Conservation (phyloP, 2,113 vertebrate genomes). For the Sturnira hondurensis region DNA sequence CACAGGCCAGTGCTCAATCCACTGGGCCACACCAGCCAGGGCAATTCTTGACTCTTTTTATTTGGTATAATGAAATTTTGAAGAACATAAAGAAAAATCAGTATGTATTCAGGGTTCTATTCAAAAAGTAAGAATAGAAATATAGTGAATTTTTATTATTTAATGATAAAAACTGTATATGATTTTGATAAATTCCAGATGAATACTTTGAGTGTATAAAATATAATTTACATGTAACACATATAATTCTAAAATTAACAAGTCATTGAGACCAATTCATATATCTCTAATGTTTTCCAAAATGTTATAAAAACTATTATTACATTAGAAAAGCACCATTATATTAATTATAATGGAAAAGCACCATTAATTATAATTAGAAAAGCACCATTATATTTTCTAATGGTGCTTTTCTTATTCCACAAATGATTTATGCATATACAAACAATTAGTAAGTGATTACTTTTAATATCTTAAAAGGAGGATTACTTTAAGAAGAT, state of each 20-base stretch:
- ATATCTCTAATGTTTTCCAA: background rate
- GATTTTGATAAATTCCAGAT: background rate
- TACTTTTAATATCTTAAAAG: background rate
- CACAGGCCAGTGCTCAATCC: too few species aligned
- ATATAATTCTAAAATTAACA: background rate
- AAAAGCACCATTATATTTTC: background rate
- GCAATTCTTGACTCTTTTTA: background rate
- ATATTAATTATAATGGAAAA: background rate
- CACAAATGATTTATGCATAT: background rate
- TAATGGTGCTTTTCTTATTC: background rate
- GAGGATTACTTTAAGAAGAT: background rate
- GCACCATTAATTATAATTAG: background rate
- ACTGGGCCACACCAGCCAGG: too few species aligned
- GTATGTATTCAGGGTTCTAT: background rate
- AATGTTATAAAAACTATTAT: background rate
- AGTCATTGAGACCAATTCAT: background rate
- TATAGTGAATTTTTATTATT: background rate
- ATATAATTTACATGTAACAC: background rate
- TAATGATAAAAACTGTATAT: background rate
- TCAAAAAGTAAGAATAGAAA: background rate
- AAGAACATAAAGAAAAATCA: background rate
- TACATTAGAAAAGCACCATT: background rate
- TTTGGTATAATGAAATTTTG: background rate
- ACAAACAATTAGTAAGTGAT: background rate
- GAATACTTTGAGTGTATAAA: background rate